These are phyloP conservation scores for Cosmia pyralina DNA, from an alignment of 2,888 invertebrate genomes.

Conservation along the genomic window DNA sequence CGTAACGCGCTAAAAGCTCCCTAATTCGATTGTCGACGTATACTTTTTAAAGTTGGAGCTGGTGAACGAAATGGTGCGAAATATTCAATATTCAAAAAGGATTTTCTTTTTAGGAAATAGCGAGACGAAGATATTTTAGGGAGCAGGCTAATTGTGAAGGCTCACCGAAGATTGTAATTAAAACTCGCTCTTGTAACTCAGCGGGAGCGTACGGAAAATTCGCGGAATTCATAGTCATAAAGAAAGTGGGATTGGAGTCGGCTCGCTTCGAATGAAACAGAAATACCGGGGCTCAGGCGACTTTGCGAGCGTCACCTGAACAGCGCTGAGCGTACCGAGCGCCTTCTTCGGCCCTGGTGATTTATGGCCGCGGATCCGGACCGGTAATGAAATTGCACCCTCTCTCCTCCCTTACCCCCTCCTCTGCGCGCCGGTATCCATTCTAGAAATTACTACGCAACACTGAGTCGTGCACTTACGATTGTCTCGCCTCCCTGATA, in stretches of 20 bases:
- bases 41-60: conserved; percentile 83
- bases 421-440: conserved; percentile 78
- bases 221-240: conserved; percentile 86
- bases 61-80: conserved; percentile 71
- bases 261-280: conserved; percentile 83
- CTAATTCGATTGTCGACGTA: conserved; percentile 88
- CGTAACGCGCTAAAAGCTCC: conserved; percentile 89
- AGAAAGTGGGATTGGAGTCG: conserved; percentile 85
- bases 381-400: conserved; percentile 91
- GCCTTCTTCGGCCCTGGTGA: conserved; percentile 90
- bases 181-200: conserved; percentile 80
- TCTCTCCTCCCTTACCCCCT: conserved; percentile 79
- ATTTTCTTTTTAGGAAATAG: conserved; percentile 56
- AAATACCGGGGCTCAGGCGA: conserved; percentile 85
- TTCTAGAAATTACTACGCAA: conserved; percentile 90
- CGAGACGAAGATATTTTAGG: conserved; percentile 66
- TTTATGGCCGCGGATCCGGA: conserved; percentile 90
- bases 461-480: conserved; percentile 82
- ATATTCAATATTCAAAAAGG: conserved; percentile 64
- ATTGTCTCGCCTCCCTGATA: conserved; percentile 73
- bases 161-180: conserved; percentile 82
- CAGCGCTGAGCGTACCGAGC: conserved; percentile 81
- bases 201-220: conserved; percentile 76
- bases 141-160: conserved; percentile 77
- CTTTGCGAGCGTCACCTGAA: conserved; percentile 90